Conservation (phyloP, 1,140 invertebrate species). For the Drosophila sturtevanti region DNA sequence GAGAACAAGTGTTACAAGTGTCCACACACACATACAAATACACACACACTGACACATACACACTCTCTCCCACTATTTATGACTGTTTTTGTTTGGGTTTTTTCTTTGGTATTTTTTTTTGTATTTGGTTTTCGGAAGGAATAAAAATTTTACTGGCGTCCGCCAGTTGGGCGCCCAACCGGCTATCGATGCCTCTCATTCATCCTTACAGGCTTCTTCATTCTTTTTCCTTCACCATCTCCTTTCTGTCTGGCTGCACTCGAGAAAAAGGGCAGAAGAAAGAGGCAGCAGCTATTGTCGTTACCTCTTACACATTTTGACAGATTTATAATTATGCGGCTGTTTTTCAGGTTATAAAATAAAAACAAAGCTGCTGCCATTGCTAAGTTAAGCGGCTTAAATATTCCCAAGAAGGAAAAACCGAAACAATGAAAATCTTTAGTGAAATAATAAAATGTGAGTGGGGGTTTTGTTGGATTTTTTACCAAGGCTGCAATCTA, state of each 20-base stretch:
- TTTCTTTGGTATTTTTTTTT: slow-evolving; percentile 14
- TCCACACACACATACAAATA: slow-evolving; percentile 24
- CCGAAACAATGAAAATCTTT: slow-evolving; percentile 10
- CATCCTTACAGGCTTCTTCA: background rate
- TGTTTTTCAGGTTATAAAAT: slow-evolving; percentile 6
- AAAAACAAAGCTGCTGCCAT: slow-evolving; percentile 1
- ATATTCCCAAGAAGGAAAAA: slow-evolving; percentile 15
- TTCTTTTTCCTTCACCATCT: background rate
- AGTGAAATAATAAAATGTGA: background rate
- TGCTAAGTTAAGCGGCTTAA: slow-evolving; percentile 4
- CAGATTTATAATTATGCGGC: slow-evolving; percentile 62
- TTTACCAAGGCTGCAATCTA: background rate
- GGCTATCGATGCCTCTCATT: slow-evolving; percentile 22
- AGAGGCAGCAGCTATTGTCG: background rate
- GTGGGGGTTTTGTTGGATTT: background rate
- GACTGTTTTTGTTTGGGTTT: slow-evolving; percentile 47
- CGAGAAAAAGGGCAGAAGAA: background rate
- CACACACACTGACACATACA: background rate
- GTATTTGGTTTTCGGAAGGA: slow-evolving; percentile 1
- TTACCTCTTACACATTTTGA: slow-evolving; percentile 40
- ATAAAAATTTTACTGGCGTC: slow-evolving; percentile 53
- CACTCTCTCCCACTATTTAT: slow-evolving; percentile 39
- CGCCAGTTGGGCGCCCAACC: slow-evolving; percentile 61
- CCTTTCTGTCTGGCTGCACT: slow-evolving; percentile 11
- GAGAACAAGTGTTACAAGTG: slow-evolving; percentile 62